phyloP scores from a whole-genome alignment of 2,888 invertebrate genomes.

The Leucophora obtusa region DNA sequence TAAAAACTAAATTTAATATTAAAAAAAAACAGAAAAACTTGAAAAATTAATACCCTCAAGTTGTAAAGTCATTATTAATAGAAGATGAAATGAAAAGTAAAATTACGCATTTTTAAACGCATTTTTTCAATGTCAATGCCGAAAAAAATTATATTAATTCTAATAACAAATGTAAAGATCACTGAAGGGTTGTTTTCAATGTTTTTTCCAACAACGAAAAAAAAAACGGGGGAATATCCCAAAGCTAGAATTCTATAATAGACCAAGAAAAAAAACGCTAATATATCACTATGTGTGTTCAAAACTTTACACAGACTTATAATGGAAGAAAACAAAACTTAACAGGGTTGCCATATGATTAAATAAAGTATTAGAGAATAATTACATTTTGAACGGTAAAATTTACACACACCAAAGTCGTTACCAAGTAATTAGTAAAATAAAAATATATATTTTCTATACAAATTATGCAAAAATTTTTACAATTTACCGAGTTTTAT shows the following conservation, averaged over 20 bases:
- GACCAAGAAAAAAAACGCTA: slow-evolving; percentile 30
- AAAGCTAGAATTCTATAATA: slow-evolving; percentile 39
- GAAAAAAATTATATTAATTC: slow-evolving; percentile 4
- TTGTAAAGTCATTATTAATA: slow-evolving; percentile 11
- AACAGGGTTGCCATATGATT: slow-evolving; percentile 12
- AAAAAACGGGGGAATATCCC: slow-evolving; percentile 23
- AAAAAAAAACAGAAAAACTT: background rate
- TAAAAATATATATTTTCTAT: no score
- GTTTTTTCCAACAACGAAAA: background rate
- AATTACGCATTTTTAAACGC: slow-evolving; percentile 39
- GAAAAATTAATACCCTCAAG: slow-evolving; percentile 6
- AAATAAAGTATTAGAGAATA: background rate
- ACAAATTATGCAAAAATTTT: no score
- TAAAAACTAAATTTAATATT: background rate
- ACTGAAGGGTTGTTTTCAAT: background rate
- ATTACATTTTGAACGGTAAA: no score
- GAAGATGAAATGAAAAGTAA: background rate
- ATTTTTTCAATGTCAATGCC: slow-evolving; percentile 56
- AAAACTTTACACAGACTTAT: background rate
- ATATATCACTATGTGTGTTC: slow-evolving; percentile 30
- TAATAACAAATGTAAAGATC: slow-evolving; percentile 6
- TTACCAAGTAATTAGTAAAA: no score
- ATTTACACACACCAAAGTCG: no score
- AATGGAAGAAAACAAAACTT: background rate
- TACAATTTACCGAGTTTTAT: no score